Percentiles rank a stretch among this genome's conserved stretches.
Evolutionary conservation across 2,797 vertebrate species (phyloP).

Genomic region (Pangasius djambal): DNA sequence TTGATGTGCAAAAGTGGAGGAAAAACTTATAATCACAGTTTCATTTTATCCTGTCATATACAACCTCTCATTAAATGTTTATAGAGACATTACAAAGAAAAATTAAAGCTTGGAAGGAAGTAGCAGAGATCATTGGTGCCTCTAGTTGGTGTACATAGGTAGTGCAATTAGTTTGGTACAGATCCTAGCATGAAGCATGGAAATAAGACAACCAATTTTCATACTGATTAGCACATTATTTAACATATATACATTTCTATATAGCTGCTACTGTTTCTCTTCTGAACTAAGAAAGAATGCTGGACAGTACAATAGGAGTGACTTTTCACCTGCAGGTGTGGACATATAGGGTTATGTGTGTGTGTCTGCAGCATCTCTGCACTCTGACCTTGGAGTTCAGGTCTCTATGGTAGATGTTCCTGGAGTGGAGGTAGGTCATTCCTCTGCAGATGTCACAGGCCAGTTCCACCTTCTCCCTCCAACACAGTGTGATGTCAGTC

Average conservation of each 20-base stretch:
- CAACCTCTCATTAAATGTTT: too few relatives aligned
- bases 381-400: constrained; percentile 85
- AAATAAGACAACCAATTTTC: not conserved
- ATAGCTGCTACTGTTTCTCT: not conserved
- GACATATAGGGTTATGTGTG: not conserved
- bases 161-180: not conserved
- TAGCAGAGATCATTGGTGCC: not conserved
- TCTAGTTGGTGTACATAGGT: not conserved
- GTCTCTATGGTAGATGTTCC: constrained; percentile 90
- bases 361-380: not conserved
- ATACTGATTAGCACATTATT: not conserved
- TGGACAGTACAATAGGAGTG: not conserved
- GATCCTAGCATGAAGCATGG: not conserved
- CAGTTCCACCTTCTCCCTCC: constrained; percentile 87
- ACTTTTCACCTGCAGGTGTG: not conserved
- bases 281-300: not conserved
- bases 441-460: constrained; percentile 86
- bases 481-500: constrained; percentile 76
- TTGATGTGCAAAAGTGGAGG: not conserved
- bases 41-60: not conserved
- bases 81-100: not conserved
- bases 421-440: constrained; percentile 89
- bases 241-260: not conserved
- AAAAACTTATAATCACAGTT: not conserved
- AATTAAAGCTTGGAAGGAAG: not conserved